Evolutionary conservation across 2,888 invertebrate species (phyloP).

Genomic region (Cephus sareptanus): DNA sequence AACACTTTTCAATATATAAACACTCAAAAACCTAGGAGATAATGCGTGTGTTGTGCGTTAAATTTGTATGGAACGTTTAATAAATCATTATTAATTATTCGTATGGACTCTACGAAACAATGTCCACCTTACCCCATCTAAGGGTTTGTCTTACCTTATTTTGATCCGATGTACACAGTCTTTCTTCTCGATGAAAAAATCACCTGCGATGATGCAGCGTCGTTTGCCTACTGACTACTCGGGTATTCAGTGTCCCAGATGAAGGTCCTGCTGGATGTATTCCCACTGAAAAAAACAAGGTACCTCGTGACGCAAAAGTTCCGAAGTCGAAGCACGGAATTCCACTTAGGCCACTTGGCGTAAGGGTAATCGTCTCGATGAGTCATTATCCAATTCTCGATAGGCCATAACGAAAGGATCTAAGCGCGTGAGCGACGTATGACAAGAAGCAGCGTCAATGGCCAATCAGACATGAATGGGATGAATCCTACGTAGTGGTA

Average conservation of each 20-base stretch:
- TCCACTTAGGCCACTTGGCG: conserved; percentile 40
- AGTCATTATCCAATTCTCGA: conserved; percentile 15
- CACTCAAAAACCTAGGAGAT: background rate
- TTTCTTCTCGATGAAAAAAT: background rate
- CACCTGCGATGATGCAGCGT: background rate
- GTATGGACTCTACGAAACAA: too few relatives aligned
- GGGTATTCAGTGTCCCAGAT: background rate
- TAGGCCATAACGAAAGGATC: background rate
- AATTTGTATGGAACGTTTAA: background rate
- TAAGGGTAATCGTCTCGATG: conserved; percentile 26
- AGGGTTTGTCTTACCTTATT: background rate
- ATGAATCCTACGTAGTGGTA: conserved; percentile 3
- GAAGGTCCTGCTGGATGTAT: background rate
- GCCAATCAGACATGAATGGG: conserved; percentile 30
- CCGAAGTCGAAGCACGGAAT: conserved; percentile 37
- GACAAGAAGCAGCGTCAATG: conserved; percentile 43
- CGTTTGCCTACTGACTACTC: background rate
- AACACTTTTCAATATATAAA: background rate
- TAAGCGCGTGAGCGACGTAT: conserved; percentile 25
- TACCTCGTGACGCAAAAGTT: background rate
- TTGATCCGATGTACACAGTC: background rate
- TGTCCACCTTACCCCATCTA: background rate
- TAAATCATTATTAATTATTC: background rate
- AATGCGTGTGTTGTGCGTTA: background rate
- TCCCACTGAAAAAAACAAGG: background rate